Percentiles rank a stretch among this genome's conserved stretches.
Evolutionary conservation across 2,888 invertebrate species (phyloP).

Genomic region (Cerastis rubricosa): DNA sequence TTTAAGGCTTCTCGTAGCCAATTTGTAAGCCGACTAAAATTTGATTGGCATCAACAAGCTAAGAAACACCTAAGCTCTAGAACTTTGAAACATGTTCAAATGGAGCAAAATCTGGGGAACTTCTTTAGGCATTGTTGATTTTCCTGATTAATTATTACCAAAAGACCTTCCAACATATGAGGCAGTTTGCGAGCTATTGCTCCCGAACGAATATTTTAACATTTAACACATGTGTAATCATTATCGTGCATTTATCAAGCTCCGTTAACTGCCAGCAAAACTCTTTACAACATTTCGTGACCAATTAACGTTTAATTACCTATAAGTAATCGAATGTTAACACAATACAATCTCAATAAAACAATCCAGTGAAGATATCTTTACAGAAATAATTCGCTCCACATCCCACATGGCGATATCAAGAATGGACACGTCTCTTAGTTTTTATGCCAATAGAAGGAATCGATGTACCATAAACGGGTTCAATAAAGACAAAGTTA

Average conservation of each 20-base stretch:
- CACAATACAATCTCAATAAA: conserved; percentile 39
- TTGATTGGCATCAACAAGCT: neutral
- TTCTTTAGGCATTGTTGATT: neutral
- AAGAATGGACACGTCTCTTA: conserved; percentile 57
- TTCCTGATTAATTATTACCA: neutral
- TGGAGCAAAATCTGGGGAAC: neutral
- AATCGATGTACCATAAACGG: conserved; percentile 73
- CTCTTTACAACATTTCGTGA: conserved; percentile 26
- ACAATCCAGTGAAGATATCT: conserved; percentile 50
- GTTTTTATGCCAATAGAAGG: conserved; percentile 68
- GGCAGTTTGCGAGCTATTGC: neutral
- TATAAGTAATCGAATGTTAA: conserved; percentile 21
- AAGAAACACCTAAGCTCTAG: no score
- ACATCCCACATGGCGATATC: conserved; percentile 51
- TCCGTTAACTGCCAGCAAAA: conserved; percentile 12
- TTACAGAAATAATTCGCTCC: conserved; percentile 47
- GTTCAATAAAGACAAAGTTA: conserved; percentile 79
- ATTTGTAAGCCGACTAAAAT: neutral
- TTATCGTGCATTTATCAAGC: conserved; percentile 20
- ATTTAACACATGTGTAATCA: neutral
- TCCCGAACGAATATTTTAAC: neutral
- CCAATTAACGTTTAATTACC: conserved; percentile 49
- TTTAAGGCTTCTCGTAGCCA: neutral
- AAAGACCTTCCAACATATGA: no score
- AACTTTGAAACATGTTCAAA: neutral